These are phyloP conservation scores for Mizuhopecten yessoensis DNA, from an alignment of 1,140 invertebrate genomes.

Conservation along the genomic window DNA sequence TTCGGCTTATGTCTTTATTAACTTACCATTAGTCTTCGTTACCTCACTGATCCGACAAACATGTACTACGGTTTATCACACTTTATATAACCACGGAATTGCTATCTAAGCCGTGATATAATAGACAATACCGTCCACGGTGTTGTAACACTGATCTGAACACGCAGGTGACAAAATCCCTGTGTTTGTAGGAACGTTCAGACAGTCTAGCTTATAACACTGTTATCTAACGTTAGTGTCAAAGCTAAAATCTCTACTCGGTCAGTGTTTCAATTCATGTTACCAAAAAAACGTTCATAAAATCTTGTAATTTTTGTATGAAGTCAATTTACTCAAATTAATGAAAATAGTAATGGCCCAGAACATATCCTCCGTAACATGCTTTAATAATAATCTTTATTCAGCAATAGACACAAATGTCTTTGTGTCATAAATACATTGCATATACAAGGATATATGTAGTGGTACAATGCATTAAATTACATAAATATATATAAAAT, in stretches of 20 bases:
- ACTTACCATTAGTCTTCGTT: not conserved
- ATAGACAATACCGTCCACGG: not conserved
- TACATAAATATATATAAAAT: no score
- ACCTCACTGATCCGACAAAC: not conserved
- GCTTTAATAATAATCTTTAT: no score
- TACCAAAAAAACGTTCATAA: no score
- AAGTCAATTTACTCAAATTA: no score
- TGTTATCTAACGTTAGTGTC: not conserved
- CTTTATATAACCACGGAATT: no score
- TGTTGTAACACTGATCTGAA: not conserved
- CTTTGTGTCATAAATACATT: no score
- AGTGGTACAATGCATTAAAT: no score
- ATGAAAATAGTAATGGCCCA: no score
- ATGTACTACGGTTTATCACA: not conserved
- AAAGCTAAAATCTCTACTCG: constrained; percentile 6
- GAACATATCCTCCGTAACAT: no score
- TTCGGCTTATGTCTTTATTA: not conserved
- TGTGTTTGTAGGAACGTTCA: not conserved
- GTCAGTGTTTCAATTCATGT: not conserved
- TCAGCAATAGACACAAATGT: no score
- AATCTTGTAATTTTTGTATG: no score
- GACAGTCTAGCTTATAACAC: not conserved
- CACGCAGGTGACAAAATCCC: not conserved
- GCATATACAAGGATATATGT: no score
- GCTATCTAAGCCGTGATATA: not conserved